phyloP scores from a whole-genome alignment of 1,140 invertebrate species.

The Argopecten irradians region DNA sequence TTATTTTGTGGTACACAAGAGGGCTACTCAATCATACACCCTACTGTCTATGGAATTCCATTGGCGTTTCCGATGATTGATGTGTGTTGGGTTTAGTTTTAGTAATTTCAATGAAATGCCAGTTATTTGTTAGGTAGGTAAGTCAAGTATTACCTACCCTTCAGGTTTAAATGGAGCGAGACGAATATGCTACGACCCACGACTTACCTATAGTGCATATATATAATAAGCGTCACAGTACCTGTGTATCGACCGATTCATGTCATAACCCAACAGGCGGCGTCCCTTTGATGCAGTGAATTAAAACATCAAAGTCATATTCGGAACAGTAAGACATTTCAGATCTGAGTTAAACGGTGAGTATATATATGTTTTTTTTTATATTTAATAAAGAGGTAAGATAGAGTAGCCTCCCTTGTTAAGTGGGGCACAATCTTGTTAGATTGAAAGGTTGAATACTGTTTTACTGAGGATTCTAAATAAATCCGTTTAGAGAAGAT shows the following conservation, averaged over 20 bases:
- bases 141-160: not conserved
- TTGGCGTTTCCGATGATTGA: not conserved
- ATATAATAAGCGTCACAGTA: not conserved
- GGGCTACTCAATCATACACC: too few species aligned
- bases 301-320: not conserved
- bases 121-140: not conserved
- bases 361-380: not conserved
- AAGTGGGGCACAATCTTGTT: not conserved
- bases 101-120: not conserved
- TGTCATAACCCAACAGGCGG: not conserved
- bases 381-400: not conserved
- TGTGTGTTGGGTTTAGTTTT: not conserved
- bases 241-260: not conserved
- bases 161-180: not conserved
- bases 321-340: not conserved
- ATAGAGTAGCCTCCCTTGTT: not conserved
- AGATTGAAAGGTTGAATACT: not conserved
- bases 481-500: too few species aligned
- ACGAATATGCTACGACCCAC: not conserved
- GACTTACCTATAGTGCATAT: not conserved
- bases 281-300: not conserved
- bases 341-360: not conserved
- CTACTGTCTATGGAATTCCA: too few species aligned
- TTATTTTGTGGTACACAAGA: too few species aligned
- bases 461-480: not conserved